phyloP scores from a whole-genome alignment of 2,113 vertebrate species.

The Neogale vison region DNA sequence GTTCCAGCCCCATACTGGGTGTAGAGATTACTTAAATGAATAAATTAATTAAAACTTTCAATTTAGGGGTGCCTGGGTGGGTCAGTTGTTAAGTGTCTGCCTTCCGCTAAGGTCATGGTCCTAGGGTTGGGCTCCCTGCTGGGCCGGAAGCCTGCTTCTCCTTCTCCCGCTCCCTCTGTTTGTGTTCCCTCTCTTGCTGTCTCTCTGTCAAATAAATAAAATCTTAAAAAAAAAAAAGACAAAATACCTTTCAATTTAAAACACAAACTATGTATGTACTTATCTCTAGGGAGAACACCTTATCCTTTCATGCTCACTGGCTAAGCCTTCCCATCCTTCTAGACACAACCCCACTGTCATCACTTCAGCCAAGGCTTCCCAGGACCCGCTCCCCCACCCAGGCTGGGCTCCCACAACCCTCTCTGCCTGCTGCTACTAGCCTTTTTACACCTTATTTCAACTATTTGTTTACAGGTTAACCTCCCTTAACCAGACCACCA shows the following conservation, averaged over 20 bases:
- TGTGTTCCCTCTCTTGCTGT: no score
- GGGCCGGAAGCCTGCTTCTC: no score
- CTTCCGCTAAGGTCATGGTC: no score
- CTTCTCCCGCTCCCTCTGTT: no score
- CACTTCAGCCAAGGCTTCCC: not conserved
- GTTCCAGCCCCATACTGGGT: not conserved
- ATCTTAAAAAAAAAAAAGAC: no score
- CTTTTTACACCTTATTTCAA: constrained; percentile 24
- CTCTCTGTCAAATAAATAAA: no score
- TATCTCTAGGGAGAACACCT: not conserved
- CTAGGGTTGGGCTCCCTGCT: no score
- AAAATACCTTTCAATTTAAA: not conserved
- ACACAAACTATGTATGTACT: not conserved
- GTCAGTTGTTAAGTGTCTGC: no score
- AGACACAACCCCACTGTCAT: not conserved
- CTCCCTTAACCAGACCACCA: not conserved
- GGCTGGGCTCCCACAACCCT: constrained; percentile 5
- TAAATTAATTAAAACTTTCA: not conserved
- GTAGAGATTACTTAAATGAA: not conserved
- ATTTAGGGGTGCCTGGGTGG: not conserved
- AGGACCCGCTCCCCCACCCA: not conserved
- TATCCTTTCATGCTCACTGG: not conserved
- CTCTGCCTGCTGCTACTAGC: not conserved
- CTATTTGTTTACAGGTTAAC: not conserved
- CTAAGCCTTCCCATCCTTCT: not conserved